phyloP scores from a whole-genome alignment of 2,888 invertebrate species.

The Diaperis boleti region DNA sequence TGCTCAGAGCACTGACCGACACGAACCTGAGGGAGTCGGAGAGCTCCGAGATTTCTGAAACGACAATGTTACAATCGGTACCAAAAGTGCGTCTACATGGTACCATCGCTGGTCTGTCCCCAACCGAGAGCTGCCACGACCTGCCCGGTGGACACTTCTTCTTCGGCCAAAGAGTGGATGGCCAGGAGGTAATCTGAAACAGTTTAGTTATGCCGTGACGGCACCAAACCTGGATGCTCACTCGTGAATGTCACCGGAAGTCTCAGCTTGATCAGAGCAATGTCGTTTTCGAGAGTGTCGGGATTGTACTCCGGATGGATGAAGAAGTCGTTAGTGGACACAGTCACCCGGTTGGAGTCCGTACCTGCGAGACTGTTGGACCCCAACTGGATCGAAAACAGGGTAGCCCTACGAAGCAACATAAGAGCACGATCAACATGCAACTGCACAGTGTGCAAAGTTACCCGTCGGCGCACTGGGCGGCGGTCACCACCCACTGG shows the following conservation, averaged over 20 bases:
- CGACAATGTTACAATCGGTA: too few relatives aligned
- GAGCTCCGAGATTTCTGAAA: neutral
- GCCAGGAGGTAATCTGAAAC: neutral
- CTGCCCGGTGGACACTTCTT: neutral
- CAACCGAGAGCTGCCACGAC: neutral
- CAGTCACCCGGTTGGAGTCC: constrained; percentile 3
- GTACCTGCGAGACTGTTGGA: constrained; percentile 1
- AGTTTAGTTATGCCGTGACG: neutral
- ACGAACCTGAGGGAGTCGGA: neutral
- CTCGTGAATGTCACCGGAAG: neutral
- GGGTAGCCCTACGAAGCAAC: too few relatives aligned
- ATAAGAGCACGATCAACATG: too few relatives aligned
- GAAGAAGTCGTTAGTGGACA: neutral
- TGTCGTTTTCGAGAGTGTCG: constrained; percentile 3
- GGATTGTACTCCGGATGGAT: constrained; percentile 8
- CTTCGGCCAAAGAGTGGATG: neutral
- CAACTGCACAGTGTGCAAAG: too few relatives aligned
- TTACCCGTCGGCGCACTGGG: constrained; percentile 17
- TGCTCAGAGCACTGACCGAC: neutral
- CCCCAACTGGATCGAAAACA: constrained; percentile 24
- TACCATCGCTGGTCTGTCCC: constrained; percentile 20
- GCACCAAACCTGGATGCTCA: neutral
- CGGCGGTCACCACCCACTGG: constrained; percentile 27
- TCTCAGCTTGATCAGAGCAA: neutral
- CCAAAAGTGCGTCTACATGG: neutral